Base-by-base conservation (phyloP, 2,888 invertebrate species). In the Drosophila nr. fundita region DNA sequence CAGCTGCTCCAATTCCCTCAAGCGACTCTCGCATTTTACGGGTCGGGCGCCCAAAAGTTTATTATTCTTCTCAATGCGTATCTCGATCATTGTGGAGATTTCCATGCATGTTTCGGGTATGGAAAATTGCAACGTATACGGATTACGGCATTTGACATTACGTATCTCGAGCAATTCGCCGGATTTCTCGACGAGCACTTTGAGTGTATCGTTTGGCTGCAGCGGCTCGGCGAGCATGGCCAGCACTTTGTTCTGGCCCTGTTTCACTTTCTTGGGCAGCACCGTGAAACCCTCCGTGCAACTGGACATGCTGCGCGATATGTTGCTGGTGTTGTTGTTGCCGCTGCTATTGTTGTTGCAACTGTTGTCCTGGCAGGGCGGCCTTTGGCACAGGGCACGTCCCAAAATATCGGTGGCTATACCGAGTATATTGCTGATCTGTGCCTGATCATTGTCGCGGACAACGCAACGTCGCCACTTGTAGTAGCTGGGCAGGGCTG, bases 1-100 rank as follows among this genome's bases (percentile, higher is more conserved):
- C 83, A 98, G 94, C 87, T 97, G 97, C 91, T 97, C 97, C 63
- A 98, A 93, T 91, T 98, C 97, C 38, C 97, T 94, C 61, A 97
- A 94, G 64, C 96, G 94, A 89, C 97, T 97, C 93, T 97, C 97
- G 93, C 97, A 98, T 92, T 98, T 98, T 81, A 98, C 96, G 86
- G 97, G 97, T n/a, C 97, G 94, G 50, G 96, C 95, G 0, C 98
- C 98, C 29, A 97, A 94, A 7, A 96, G 95, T 88, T 95, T 95
- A 4, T 97, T 97, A 89, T 97, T 97, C 91, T 96, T 96, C 90
- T 96, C 96, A 48, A 98, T 96, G 52, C 96, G 95, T 36, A 98
- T 95, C 91, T 96, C 96, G 18, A 97, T 96, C 89, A 97, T 94
- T 93, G 96, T 96, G 2, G 97, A 97, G 1, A 96, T 96, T 91